Conservation (phyloP, 2,113 vertebrate genomes). For the Rhineura floridana region DNA sequence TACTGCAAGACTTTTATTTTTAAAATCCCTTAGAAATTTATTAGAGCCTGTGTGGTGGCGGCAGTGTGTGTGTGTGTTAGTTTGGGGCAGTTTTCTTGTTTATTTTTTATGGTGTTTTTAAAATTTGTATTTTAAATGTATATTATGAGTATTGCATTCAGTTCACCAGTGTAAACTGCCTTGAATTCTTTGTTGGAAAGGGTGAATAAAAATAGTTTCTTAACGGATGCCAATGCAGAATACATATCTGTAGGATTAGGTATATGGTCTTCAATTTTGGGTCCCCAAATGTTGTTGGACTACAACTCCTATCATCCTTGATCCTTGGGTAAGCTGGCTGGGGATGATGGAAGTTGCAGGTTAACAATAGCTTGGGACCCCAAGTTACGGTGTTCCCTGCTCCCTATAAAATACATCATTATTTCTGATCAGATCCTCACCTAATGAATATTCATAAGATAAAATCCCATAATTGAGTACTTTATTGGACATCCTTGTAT, state of each 20-base stretch:
- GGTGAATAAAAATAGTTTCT: background rate
- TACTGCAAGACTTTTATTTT: background rate
- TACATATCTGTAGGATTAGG: background rate
- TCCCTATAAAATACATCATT: background rate
- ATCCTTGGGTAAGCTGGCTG: too few species aligned
- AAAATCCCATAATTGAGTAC: background rate
- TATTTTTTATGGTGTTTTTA: background rate
- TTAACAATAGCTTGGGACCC: too few species aligned
- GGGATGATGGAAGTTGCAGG: too few species aligned
- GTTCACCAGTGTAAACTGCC: too few species aligned
- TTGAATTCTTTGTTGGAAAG: background rate
- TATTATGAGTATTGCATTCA: background rate
- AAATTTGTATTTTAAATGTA: background rate
- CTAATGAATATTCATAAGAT: slow-evolving; percentile 2
- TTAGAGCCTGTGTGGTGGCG: background rate
- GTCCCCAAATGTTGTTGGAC: too few species aligned
- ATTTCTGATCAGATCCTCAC: background rate
- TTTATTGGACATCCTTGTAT: slow-evolving; percentile 10
- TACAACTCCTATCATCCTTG: too few species aligned
- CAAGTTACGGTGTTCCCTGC: too few species aligned
- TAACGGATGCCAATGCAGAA: background rate
- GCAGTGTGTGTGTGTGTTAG: too few species aligned
- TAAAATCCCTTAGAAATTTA: background rate
- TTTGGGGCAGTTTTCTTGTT: background rate
- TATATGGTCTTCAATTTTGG: background rate